Evolutionary conservation across 2,797 vertebrate species (phyloP).

Genomic region (Poecilia velifera): DNA sequence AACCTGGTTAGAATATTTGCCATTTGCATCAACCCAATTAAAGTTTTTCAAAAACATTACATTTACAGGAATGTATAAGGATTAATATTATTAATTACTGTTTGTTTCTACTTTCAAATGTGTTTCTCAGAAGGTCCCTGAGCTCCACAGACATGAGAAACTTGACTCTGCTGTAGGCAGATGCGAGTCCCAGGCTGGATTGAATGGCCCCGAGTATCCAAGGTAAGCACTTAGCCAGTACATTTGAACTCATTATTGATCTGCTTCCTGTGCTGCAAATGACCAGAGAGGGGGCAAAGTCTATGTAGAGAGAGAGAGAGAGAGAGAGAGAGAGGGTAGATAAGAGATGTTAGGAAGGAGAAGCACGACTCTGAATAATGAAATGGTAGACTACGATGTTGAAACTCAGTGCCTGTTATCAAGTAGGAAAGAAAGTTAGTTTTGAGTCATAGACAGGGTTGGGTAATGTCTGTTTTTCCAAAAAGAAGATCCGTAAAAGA

Average conservation of each 20-base stretch:
- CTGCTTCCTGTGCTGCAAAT: conserved; percentile 58
- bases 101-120: conserved; percentile 19
- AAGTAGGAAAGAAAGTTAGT: background rate
- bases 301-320: conserved; percentile 18
- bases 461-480: background rate
- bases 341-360: background rate
- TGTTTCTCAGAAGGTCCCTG: conserved; percentile 44
- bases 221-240: conserved; percentile 81
- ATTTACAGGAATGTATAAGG: background rate
- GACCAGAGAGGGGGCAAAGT: conserved; percentile 63
- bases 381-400: background rate
- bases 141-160: conserved; percentile 67
- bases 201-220: conserved; percentile 80
- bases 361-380: conserved; percentile 11
- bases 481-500: background rate
- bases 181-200: conserved; percentile 73
- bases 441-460: background rate
- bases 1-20: background rate
- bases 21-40: background rate
- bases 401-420: background rate
- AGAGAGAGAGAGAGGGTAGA: conserved; percentile 9
- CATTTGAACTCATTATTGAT: conserved; percentile 77
- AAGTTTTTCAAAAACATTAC: background rate
- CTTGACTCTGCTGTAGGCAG: conserved; percentile 60
- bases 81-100: background rate